Evolutionary conservation across 1,140 invertebrate genomes (phyloP).

Genomic region (Anastatus disparis): DNA sequence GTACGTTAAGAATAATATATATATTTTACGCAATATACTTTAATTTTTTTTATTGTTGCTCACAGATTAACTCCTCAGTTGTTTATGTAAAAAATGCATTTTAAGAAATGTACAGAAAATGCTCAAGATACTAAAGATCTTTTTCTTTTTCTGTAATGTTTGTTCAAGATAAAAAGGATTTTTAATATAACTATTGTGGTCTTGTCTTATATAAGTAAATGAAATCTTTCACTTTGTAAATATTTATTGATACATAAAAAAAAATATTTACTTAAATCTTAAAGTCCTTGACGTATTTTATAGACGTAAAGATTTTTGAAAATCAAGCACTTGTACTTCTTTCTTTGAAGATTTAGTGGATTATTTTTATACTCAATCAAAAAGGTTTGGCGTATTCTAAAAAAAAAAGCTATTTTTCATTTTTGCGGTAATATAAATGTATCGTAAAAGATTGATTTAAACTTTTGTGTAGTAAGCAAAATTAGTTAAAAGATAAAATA

Average conservation of each 20-base stretch:
- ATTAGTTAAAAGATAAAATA: slow-evolving; percentile 10
- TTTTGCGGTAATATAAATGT: not conserved
- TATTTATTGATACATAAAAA: not conserved
- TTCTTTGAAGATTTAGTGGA: slow-evolving; percentile 8
- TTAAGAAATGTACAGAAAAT: slow-evolving; percentile 7
- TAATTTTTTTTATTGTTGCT: slow-evolving; percentile 21
- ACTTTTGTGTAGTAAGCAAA: slow-evolving; percentile 11
- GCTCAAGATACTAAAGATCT: not conserved
- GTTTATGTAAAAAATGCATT: slow-evolving; percentile 25
- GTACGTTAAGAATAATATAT: slow-evolving; percentile 16
- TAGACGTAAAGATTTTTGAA: slow-evolving; percentile 9
- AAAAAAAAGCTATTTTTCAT: not conserved
- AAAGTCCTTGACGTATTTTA: slow-evolving; percentile 9
- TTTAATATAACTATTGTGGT: not conserved
- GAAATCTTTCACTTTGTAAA: slow-evolving; percentile 15
- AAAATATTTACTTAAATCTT: slow-evolving; percentile 24
- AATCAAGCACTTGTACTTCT: slow-evolving; percentile 34
- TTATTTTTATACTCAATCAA: slow-evolving; percentile 27
- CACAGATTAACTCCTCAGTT: not conserved
- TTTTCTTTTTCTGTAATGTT: slow-evolving; percentile 1
- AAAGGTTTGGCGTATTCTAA: not conserved
- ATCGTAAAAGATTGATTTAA: slow-evolving; percentile 1
- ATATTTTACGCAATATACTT: slow-evolving; percentile 32
- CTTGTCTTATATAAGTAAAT: not conserved
- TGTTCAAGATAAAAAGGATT: not conserved